These are phyloP conservation scores for Cinara cedri DNA, from an alignment of 2,888 invertebrate species.

Conservation along the genomic window DNA sequence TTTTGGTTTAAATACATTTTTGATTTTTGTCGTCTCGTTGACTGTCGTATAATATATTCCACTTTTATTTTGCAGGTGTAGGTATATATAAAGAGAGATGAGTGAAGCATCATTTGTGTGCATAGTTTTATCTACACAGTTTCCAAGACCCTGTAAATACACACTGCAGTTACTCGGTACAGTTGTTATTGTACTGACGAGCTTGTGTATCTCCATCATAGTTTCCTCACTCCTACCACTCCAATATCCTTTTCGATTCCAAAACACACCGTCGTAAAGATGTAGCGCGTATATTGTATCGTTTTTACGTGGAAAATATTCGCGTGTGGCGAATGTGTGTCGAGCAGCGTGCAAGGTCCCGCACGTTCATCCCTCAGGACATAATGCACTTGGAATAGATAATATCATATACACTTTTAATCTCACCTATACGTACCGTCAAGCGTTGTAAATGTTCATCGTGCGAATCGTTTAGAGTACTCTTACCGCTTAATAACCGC, in stretches of 20 bases:
- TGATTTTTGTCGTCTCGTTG: too few species aligned
- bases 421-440: background rate
- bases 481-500: background rate
- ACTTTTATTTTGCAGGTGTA: too few species aligned
- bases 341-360: background rate
- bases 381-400: background rate
- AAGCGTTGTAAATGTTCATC: background rate
- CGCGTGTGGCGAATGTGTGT: too few species aligned
- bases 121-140: too few species aligned
- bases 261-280: background rate
- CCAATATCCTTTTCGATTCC: background rate
- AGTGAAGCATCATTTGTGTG: too few species aligned
- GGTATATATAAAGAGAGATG: too few species aligned
- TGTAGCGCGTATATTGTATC: too few species aligned
- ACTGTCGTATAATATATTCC: too few species aligned
- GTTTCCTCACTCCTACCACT: too few species aligned
- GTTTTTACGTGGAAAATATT: conserved; percentile 2
- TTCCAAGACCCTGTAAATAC: too few species aligned
- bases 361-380: background rate
- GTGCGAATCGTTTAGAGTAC: background rate
- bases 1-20: too few species aligned
- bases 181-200: conserved; percentile 24
- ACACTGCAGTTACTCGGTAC: too few species aligned
- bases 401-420: background rate
- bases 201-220: background rate